Evolutionary conservation across 2,888 invertebrate genomes (phyloP), one percentile per base, ranked within the genome.

Genomic region (Coelogynopora nodosa): DNA sequence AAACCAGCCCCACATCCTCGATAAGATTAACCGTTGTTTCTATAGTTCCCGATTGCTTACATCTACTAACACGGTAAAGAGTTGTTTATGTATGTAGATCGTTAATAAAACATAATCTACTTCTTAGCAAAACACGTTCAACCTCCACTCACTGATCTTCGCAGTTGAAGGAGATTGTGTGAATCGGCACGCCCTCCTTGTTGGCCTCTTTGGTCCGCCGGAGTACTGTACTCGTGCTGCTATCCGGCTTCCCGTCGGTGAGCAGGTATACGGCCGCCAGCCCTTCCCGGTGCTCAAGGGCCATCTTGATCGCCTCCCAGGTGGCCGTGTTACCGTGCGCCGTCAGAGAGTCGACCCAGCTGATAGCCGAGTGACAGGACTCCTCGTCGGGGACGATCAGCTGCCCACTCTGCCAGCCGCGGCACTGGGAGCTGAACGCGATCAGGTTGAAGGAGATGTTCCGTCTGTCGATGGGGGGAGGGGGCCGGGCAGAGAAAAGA

Each of bases 181-280:
- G 91, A 88, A 92, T 89, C 2, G 89, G 89, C 5, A 92, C 89
- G 0, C 89, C 88, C 67, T 89, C 89, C 0, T 89, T 89, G 27
- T 49, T 84, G 26, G 27, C 27, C 10, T 49, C 49, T 31, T 84
- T 2, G 29, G 92, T 90, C 87, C 91, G 90, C 80, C 90, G 88
- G 26, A 92, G 89, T 0, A 92, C 91, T 82, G 90, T 88, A 0
- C 91, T 90, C 13, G 91, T 92, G 88, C 91, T 92, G 0, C 90
- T 90, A 88, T 92, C 92, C n/a, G 92, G 92, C 88, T 92, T 92
- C 18, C 92, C 92, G 87, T 92, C 92, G n/a, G 91, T 92, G 88
- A 92, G 88, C 88, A 92, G 88, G 88, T 92, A 92, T n/a, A 92
- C 89, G n/a, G n/a, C n/a, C 0, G 91, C 90, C 30, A 91, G 90